These are phyloP conservation scores for Rhorus exstirpatorius DNA, from an alignment of 2,888 invertebrate species.

Conservation along the genomic window DNA sequence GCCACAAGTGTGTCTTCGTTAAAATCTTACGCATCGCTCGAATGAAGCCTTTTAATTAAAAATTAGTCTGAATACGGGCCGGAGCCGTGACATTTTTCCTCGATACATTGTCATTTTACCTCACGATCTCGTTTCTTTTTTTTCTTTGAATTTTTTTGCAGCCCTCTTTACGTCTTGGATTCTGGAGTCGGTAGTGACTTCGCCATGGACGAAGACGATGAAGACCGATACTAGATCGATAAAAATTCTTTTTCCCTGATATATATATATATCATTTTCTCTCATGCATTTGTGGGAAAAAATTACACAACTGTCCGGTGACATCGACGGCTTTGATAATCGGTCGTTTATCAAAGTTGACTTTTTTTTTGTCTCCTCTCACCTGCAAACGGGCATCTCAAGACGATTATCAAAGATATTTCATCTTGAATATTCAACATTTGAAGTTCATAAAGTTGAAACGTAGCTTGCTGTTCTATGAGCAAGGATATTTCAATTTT, in stretches of 20 bases:
- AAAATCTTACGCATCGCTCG: too few relatives aligned
- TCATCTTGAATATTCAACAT: too few relatives aligned
- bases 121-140: slow-evolving; percentile 40
- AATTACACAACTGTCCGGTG: too few relatives aligned
- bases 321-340: slow-evolving; percentile 8
- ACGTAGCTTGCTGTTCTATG: neutral
- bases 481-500: slow-evolving; percentile 11
- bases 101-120: slow-evolving; percentile 8
- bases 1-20: too few relatives aligned
- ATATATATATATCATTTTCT: too few relatives aligned
- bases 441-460: neutral
- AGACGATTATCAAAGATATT: too few relatives aligned
- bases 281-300: too few relatives aligned
- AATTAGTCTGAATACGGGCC: too few relatives aligned
- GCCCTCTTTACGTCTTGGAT: slow-evolving; percentile 93
- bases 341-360: neutral
- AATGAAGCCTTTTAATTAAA: too few relatives aligned
- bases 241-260: too few relatives aligned
- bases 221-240: slow-evolving; percentile 75
- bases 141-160: slow-evolving; percentile 83
- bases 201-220: slow-evolving; percentile 94
- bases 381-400: too few relatives aligned
- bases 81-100: neutral
- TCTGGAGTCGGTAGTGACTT: slow-evolving; percentile 93
- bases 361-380: too few relatives aligned